Base-by-base conservation (phyloP, 2,888 invertebrate genomes). In the Pandemis corylana region DNA sequence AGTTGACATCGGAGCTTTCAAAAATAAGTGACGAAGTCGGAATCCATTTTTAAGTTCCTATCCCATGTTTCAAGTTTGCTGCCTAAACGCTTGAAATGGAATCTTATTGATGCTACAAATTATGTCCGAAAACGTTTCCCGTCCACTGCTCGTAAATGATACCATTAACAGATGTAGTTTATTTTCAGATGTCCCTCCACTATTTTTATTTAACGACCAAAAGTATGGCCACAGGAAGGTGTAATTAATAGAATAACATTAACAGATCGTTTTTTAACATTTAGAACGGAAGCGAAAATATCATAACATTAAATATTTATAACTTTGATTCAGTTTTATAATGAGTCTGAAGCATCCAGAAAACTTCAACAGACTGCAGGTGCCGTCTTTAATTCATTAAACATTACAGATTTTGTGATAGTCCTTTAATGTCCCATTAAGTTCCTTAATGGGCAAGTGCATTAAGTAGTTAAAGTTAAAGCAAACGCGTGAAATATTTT, bases 231-330 rank as follows among this genome's bases (percentile, higher is more conserved):
- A 85, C 91, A 93, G 92, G 92, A 92, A 91, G 91, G 83, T 87
- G 88, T 92, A 88, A 91, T 89, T 90, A 93, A 92, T 89, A 86
- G 83, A 85, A 86, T 81, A 87, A 88, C 88, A 90, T 91, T 89
- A 90, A 89, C 89, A 88, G 85, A 80, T 85, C 87, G 84, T 90
- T 87, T 84, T 20, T 85, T 89, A 85, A 87, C 79, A 82, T 84
- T 85, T 76, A 81, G 80, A 88, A 81, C 87, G 90, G 90, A 92
- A 89, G 89, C 81, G 83, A 85, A 81, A 80, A 82, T 87, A 86
- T 86, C 85, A 81, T 82, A 84, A 86, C 82, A 80, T 78, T 80
- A 84, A 83, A 84, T 85, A 85, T 87, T 85, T 85, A 81, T 80
- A 69, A 78, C 77, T 81, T 82, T 82, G 78, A 80, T 80, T 84